phyloP scores from a whole-genome alignment of 2,113 vertebrate species.

The Butorides virescens region DNA sequence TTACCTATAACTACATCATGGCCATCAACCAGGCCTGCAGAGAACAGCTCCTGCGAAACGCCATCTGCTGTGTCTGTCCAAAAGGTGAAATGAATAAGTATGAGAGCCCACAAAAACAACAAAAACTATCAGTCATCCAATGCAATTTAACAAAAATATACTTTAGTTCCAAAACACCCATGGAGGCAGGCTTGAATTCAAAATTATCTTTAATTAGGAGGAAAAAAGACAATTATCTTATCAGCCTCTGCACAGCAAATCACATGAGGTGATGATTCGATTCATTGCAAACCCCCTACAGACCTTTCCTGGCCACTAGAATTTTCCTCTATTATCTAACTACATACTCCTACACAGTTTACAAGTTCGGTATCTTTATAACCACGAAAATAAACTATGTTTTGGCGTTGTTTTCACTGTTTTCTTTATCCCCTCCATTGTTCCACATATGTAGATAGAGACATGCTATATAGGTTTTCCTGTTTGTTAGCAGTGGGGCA shows the following conservation, averaged over 20 bases:
- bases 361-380: not conserved
- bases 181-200: constrained; percentile 11
- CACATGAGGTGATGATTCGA: not conserved
- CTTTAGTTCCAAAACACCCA: constrained; percentile 26
- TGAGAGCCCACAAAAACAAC: constrained; percentile 65
- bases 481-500: not conserved
- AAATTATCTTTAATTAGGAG: constrained; percentile 36
- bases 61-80: constrained; percentile 94
- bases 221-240: constrained; percentile 24
- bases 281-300: not conserved
- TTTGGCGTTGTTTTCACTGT: not conserved
- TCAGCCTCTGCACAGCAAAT: constrained; percentile 24
- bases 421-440: not conserved
- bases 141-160: constrained; percentile 37
- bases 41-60: constrained; percentile 98
- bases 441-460: not conserved
- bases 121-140: constrained; percentile 45
- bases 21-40: constrained; percentile 94
- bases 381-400: not conserved
- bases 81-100: constrained; percentile 70
- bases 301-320: not conserved
- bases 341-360: not conserved
- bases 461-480: not conserved
- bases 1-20: constrained; percentile 97
- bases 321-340: not conserved